phyloP scores from a whole-genome alignment of 2,888 invertebrate species.

The Pterobdella sp. region DNA sequence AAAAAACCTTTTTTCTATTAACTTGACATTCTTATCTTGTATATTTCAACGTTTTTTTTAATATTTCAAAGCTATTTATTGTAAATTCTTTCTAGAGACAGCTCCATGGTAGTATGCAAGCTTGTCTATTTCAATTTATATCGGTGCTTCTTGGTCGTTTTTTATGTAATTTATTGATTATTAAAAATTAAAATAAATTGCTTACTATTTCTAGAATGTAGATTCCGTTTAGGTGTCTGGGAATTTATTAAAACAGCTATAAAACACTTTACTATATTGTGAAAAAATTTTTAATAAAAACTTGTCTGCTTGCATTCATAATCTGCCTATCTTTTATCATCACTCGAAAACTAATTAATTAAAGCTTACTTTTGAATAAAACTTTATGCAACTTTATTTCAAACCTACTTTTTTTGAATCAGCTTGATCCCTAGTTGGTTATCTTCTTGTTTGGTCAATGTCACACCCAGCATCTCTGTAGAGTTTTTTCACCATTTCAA shows the following conservation, averaged over 20 bases:
- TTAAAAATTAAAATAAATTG: too few relatives aligned
- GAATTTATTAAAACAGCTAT: neutral
- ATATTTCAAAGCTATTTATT: too few relatives aligned
- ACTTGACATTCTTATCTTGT: too few relatives aligned
- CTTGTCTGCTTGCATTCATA: too few relatives aligned
- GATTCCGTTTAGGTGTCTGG: constrained; percentile 23
- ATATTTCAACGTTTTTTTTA: too few relatives aligned
- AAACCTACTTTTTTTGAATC: constrained; percentile 25
- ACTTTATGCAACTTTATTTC: neutral
- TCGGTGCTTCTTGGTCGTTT: neutral
- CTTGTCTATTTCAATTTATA: too few relatives aligned
- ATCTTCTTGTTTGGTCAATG: constrained; percentile 18
- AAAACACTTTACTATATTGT: neutral
- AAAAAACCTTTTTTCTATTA: too few relatives aligned
- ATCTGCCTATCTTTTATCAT: too few relatives aligned
- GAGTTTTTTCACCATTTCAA: too few relatives aligned
- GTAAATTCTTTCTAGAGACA: too few relatives aligned
- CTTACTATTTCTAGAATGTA: constrained; percentile 25
- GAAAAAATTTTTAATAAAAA: neutral
- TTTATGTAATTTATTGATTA: too few relatives aligned
- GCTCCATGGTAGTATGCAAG: too few relatives aligned
- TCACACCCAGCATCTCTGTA: constrained; percentile 23
- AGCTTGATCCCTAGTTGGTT: constrained; percentile 27
- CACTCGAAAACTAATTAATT: neutral
- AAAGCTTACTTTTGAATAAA: neutral